Evolutionary conservation across 2,888 invertebrate species (phyloP).

Genomic region (Volucella bombylans): DNA sequence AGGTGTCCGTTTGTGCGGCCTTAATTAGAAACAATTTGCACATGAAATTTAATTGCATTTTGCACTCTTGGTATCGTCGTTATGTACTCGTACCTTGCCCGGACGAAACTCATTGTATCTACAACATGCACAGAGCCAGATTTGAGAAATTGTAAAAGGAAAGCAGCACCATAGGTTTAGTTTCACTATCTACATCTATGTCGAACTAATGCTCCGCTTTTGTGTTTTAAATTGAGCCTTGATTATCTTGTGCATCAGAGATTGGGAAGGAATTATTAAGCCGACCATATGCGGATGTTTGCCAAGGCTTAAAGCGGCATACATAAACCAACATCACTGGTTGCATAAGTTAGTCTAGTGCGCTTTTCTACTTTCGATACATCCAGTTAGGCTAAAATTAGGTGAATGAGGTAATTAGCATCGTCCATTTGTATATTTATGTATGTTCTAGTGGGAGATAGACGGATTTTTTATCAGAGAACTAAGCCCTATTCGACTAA

Average conservation of each 20-base stretch:
- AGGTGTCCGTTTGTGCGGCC: slow-evolving; percentile 57
- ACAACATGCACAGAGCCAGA: no score
- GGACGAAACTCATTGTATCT: no score
- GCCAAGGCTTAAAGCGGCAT: neutral
- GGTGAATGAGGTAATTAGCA: no score
- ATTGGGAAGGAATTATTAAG: slow-evolving; percentile 40
- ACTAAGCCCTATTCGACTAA: no score
- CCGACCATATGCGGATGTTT: slow-evolving; percentile 24
- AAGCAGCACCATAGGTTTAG: neutral
- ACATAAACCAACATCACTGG: neutral
- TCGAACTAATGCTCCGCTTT: slow-evolving; percentile 42
- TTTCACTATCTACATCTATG: slow-evolving; percentile 3
- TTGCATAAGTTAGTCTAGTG: neutral
- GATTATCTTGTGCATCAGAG: slow-evolving; percentile 57
- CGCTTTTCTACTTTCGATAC: neutral
- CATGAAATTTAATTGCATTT: slow-evolving; percentile 69
- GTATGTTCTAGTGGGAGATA: no score
- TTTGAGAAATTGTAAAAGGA: neutral
- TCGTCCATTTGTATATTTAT: no score
- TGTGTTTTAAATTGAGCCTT: slow-evolving; percentile 56
- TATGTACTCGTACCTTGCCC: neutral
- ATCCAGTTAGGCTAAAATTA: neutral
- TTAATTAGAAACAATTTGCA: slow-evolving; percentile 72
- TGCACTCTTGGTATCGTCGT: slow-evolving; percentile 44
- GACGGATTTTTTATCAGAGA: no score